Base-by-base conservation (phyloP, 2,113 vertebrate species). In the Pogonocichla stellata region DNA sequence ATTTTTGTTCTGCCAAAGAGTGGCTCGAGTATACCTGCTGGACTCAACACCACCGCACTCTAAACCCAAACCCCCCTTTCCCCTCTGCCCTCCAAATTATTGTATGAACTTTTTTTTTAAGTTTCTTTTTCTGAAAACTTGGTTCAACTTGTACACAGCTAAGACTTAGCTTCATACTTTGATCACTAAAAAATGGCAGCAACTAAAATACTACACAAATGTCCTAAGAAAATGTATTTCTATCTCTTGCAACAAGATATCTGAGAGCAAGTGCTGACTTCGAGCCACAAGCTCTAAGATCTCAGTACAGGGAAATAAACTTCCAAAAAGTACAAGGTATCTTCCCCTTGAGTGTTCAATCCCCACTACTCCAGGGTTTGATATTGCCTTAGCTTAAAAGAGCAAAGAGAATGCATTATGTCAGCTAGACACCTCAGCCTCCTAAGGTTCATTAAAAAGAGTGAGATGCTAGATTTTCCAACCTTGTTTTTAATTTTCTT, bases 341-440 rank as follows among this genome's bases (percentile, higher is more conserved):
- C 58, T 81, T 81, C 26, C 64, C 60, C n/a, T 62, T 67, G 47
- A 78, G 51, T 36, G 64, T 77, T 92, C 85, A 77, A 48, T 43
- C 31, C 47, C 34, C 36, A 26, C 48, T 51, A 23, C 13, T 83
- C 57, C 42, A 64, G 64, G 5, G 17, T 64, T 77, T 60, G 79
- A 91, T 66, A 38, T 4, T 53, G 69, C 40, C 69, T 80, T 65
- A 75, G 34, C 50, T 58, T 77, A 61, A 60, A 85, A 92, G 74
- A 87, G 77, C 72, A 94, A 93, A 86, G 86, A 66, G 67, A 93
- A 89, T 65, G 19, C 31, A 42, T 81, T 91, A 54, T 34, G 65
- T 33, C n/a, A 72, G 33, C 64, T 14, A 64, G 74, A 25, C 34
- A 82, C 23, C 42, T 72, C 53, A 53, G 54, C 50, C 26, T 77